Evolutionary conservation across 1,140 invertebrate species (phyloP).

Genomic region (Ceratina calcarata): DNA sequence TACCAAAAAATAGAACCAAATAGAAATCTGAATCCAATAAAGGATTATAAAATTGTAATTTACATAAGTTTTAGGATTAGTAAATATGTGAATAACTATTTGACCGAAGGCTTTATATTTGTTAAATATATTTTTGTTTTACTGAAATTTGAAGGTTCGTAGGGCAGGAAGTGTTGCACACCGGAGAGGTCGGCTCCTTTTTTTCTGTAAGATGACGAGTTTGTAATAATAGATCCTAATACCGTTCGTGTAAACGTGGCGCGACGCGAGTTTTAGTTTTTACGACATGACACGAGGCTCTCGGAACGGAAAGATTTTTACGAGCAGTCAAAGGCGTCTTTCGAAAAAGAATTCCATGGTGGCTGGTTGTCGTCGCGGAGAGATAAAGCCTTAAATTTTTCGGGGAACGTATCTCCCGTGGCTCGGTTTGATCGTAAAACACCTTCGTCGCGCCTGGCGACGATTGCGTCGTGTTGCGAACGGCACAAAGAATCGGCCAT

Average conservation of each 20-base stretch:
- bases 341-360: conserved; percentile 44
- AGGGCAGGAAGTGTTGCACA: background rate
- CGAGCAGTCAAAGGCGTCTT: conserved; percentile 53
- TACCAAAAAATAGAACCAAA: too few relatives aligned
- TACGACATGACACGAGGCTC: conserved; percentile 42
- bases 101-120: background rate
- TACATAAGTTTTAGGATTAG: too few relatives aligned
- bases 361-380: conserved; percentile 1
- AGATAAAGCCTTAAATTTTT: conserved; percentile 63
- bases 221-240: conserved; percentile 46
- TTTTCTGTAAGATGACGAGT: background rate
- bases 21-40: too few relatives aligned
- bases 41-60: too few relatives aligned
- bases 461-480: conserved; percentile 13
- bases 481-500: conserved; percentile 35
- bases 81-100: too few relatives aligned
- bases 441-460: conserved; percentile 23
- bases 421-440: conserved; percentile 56
- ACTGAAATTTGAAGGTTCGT: background rate
- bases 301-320: conserved; percentile 42
- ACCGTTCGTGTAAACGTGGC: conserved; percentile 14
- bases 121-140: too few relatives aligned
- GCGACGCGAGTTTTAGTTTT: conserved; percentile 47
- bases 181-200: background rate
- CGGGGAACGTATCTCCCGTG: conserved; percentile 48